phyloP scores from a whole-genome alignment of 2,888 invertebrate species.

The Heliconius sara region DNA sequence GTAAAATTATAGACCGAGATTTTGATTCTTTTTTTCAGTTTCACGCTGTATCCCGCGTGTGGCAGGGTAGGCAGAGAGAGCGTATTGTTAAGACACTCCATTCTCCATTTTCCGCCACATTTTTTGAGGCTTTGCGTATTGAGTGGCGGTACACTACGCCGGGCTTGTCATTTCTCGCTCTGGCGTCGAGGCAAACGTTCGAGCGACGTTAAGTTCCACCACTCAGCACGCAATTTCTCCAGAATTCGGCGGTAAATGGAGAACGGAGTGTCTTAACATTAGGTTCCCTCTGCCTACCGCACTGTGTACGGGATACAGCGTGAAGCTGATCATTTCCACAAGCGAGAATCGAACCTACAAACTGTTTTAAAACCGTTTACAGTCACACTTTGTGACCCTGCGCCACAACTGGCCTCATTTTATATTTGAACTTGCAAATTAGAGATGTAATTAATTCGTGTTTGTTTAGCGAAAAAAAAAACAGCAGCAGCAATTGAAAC shows the following conservation, averaged over 20 bases:
- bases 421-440: conserved; percentile 56
- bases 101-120: neutral
- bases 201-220: no score
- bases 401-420: neutral
- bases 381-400: neutral
- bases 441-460: conserved; percentile 66
- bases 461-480: conserved; percentile 55
- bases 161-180: no score
- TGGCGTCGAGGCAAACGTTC: no score
- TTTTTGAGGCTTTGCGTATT: neutral
- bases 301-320: no score
- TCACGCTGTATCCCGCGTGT: neutral
- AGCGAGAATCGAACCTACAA: neutral
- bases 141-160: neutral
- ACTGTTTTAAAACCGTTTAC: neutral
- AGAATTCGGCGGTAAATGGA: no score
- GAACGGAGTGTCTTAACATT: no score
- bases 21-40: neutral
- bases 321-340: neutral
- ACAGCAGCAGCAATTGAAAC: conserved; percentile 53
- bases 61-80: neutral
- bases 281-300: no score
- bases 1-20: neutral
- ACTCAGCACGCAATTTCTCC: no score
- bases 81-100: neutral